Conservation (phyloP, 2,888 invertebrate species). For the Disparrhopalites patrizii region DNA sequence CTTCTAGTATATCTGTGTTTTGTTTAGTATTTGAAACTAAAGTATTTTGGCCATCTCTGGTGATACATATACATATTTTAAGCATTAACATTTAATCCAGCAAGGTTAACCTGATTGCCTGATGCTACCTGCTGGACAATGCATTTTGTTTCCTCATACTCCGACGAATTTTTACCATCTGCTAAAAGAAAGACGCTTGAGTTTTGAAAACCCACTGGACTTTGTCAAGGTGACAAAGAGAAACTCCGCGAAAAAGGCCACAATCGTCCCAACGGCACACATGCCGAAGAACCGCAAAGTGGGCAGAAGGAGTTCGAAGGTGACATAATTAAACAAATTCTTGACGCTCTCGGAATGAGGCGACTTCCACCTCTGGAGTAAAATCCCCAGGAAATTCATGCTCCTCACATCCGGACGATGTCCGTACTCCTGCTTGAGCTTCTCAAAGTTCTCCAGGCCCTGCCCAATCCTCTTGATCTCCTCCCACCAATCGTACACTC, state of each 20-base stretch:
- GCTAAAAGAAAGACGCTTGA: neutral
- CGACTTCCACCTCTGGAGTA: conserved; percentile 2
- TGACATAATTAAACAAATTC: conserved; percentile 2
- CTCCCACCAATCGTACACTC: conserved; percentile 6
- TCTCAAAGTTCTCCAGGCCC: conserved; percentile 7
- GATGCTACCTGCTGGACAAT: too few species aligned
- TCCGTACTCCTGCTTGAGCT: neutral
- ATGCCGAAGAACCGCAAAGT: conserved; percentile 1
- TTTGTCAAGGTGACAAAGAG: neutral
- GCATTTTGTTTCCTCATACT: too few species aligned
- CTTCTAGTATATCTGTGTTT: too few species aligned
- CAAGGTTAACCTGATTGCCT: too few species aligned
- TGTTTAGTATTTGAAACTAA: too few species aligned
- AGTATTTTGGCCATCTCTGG: too few species aligned
- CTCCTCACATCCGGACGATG: neutral
- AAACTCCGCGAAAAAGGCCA: conserved; percentile 2
- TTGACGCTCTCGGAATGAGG: neutral
- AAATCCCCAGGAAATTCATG: conserved; percentile 3
- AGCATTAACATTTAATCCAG: too few species aligned
- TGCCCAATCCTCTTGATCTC: neutral
- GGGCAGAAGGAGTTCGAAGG: conserved; percentile 5
- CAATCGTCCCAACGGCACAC: neutral
- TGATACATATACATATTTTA: too few species aligned
- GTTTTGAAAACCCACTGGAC: neutral
- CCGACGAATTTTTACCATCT: too few species aligned